Evolutionary conservation across 2,888 invertebrate species (phyloP), one percentile per base, ranked within the genome.

Genomic region (Pyralis farinalis): DNA sequence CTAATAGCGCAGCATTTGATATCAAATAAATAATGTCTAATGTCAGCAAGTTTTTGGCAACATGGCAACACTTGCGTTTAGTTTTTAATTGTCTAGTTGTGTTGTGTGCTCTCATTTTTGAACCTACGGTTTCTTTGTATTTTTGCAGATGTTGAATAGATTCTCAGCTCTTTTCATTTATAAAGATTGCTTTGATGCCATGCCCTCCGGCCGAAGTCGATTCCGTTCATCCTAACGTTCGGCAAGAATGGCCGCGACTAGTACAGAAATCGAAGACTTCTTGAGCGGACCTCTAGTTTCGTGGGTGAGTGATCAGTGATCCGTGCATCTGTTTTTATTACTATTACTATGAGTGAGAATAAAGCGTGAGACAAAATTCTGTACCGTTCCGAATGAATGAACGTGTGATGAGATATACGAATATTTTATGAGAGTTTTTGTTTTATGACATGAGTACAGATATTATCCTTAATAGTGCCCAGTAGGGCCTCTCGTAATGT

Each of bases 221-320:
- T 65, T 73, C 58, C 70, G 63, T 67, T 73, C 65, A 68, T 74
- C 79, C 55, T 83, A 86, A 81, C 78, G 62, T 57, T 67, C 64
- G 70, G 61, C 66, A 69, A 90, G 75, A 72, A 91, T 91, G 91
- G 90, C 91, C 60, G 92, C 92, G 61, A 90, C 93, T 71, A 90
- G 93, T 65, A 90, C 92, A 63, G 95, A 95, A 87, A 93, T 96
- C 63, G 95, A 96, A 73, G 95, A 96, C 72, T 94, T 96, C 82
- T 91, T 96, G 76, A 92, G 92, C 73, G 95, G 95, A 68, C 95
- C 96, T 67, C 90, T 96, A 57, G 94, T 96, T 64, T 94, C 94
- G 78, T 96, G 96, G 96, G 96, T 96, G 91, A 92, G 92, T 91
- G 81, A 77, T 78, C 79, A 84, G 65, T 68, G 61, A 77, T 77